Evolutionary conservation across 2,797 vertebrate genomes (phyloP).

Genomic region (Sebastolobus altivelis): DNA sequence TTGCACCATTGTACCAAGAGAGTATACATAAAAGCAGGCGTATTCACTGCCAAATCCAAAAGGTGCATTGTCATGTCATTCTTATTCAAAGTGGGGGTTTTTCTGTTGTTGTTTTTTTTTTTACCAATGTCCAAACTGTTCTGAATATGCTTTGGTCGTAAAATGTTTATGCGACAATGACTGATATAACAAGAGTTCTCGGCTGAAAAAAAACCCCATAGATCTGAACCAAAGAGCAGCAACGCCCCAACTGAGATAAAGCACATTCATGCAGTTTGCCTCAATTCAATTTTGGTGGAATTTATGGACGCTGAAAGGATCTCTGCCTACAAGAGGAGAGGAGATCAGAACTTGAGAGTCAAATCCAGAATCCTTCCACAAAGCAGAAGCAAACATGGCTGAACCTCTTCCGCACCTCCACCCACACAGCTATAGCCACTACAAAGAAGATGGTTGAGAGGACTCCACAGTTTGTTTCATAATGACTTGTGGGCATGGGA

Average conservation of each 20-base stretch:
- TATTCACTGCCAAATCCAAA: slow-evolving; percentile 12
- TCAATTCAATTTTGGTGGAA: not conserved
- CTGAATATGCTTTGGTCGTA: not conserved
- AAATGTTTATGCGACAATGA: not conserved
- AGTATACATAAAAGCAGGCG: slow-evolving; percentile 25
- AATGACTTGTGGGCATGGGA: slow-evolving; percentile 18
- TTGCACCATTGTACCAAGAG: slow-evolving; percentile 7
- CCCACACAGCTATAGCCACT: slow-evolving; percentile 44
- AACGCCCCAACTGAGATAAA: not conserved
- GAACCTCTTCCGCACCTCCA: slow-evolving; percentile 49
- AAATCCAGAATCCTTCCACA: slow-evolving; percentile 46
- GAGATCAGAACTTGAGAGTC: slow-evolving; percentile 31
- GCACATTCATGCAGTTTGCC: not conserved
- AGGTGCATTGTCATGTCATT: slow-evolving; percentile 24
- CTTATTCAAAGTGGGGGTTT: not conserved
- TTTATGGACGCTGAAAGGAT: slow-evolving; percentile 9
- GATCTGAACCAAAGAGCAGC: not conserved
- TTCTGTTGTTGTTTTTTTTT: not conserved
- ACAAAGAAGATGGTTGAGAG: slow-evolving; percentile 32
- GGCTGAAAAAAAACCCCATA: not conserved
- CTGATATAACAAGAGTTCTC: not conserved
- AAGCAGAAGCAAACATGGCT: slow-evolving; percentile 41
- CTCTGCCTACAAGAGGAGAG: slow-evolving; percentile 7
- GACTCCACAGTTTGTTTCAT: slow-evolving; percentile 34
- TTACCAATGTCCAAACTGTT: slow-evolving; percentile 1